Percentiles rank a stretch among this genome's conserved stretches.
These are phyloP conservation scores for Cotesia vestalis DNA, from an alignment of 1,140 invertebrate species.

Conservation along the genomic window DNA sequence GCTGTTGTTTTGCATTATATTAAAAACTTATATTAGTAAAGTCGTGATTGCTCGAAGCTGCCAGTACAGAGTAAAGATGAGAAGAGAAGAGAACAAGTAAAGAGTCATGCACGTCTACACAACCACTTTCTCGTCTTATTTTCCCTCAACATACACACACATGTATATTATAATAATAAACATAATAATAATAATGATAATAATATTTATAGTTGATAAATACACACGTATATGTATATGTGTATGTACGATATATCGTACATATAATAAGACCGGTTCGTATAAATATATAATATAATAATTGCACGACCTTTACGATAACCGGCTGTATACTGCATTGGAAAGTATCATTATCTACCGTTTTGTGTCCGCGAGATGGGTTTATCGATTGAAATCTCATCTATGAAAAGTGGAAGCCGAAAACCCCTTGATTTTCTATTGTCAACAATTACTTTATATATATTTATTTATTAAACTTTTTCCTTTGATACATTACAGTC, in stretches of 20 bases:
- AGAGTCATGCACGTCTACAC: conserved; percentile 12
- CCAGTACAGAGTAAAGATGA: too few relatives aligned
- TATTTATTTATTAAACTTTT: not conserved
- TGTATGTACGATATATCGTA: conserved; percentile 3
- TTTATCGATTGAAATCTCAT: conserved; percentile 40
- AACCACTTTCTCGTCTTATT: not conserved
- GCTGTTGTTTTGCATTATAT: not conserved
- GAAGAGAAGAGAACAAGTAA: not conserved
- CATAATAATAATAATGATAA: not conserved
- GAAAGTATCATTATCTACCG: conserved; percentile 52
- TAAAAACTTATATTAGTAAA: conserved; percentile 18
- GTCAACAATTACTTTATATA: not conserved
- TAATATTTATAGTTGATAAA: not conserved
- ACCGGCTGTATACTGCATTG: conserved; percentile 37
- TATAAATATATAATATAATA: conserved; percentile 6
- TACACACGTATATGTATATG: not conserved
- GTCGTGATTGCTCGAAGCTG: conserved; percentile 23
- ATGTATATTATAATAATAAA: not conserved
- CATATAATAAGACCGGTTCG: conserved; percentile 32
- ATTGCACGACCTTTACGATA: conserved; percentile 46
- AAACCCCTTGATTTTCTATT: conserved; percentile 8
- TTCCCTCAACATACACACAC: not conserved
- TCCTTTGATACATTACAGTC: not conserved
- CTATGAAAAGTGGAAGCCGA: conserved; percentile 13
- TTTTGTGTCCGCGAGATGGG: conserved; percentile 42